A percentile compares a stretch with the other conserved stretches of the same genome.
These are phyloP conservation scores for Tinamus guttatus DNA, from an alignment of 2,113 vertebrate species.

Conservation along the genomic window DNA sequence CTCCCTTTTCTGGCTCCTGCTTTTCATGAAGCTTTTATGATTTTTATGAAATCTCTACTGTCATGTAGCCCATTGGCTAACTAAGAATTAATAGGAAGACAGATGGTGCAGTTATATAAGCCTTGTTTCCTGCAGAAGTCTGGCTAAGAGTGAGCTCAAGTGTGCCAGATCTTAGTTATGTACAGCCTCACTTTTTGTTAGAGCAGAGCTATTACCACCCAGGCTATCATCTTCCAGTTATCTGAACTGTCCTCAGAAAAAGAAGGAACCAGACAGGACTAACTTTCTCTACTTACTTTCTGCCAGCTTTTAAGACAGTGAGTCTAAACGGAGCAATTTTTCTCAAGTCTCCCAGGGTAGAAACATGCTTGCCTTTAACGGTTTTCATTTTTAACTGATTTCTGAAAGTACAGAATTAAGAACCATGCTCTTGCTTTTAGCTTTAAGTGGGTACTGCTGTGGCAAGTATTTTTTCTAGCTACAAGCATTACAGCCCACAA, in stretches of 20 bases:
- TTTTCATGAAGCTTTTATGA: not conserved
- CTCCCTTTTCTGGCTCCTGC: not conserved
- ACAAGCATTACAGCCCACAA: not conserved
- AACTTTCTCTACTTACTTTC: not conserved
- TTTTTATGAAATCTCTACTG: accelerated
- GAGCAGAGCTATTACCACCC: not conserved
- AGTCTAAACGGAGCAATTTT: not conserved
- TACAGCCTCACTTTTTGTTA: not conserved
- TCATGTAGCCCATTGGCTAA: conserved; percentile 13
- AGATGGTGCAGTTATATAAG: conserved; percentile 69
- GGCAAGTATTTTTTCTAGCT: not conserved
- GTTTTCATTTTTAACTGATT: not conserved
- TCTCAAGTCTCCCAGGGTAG: accelerated
- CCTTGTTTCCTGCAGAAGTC: not conserved
- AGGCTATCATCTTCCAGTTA: not conserved
- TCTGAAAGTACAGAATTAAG: not conserved
- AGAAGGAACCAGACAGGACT: not conserved
- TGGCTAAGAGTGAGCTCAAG: conserved; percentile 31
- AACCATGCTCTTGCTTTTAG: not conserved
- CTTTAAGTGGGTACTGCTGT: not conserved
- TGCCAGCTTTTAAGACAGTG: not conserved
- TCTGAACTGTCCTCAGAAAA: not conserved
- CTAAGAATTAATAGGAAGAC: conserved; percentile 20
- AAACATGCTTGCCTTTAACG: not conserved
- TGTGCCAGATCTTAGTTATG: not conserved